Percentiles rank a stretch among this genome's conserved stretches.
Conservation (phyloP, 2,113 vertebrate species). For the Aramus guarauna region DNA sequence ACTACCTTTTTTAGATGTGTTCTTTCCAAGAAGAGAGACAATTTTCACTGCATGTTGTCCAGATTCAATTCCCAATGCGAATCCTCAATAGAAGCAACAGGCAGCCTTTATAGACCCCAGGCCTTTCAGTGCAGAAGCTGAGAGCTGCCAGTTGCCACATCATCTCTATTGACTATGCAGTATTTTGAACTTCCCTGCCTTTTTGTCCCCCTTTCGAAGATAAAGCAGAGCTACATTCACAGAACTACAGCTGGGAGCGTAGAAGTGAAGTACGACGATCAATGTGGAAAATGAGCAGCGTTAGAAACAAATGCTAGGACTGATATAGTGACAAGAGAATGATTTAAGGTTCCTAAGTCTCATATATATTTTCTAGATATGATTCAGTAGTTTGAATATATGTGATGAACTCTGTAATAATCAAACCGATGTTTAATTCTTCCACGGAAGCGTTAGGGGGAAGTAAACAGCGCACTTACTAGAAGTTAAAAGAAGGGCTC, state of each 20-base stretch:
- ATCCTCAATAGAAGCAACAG: background rate
- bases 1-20: background rate
- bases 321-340: background rate
- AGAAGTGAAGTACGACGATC: background rate
- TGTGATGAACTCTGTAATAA: background rate
- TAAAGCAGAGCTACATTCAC: background rate
- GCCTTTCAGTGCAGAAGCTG: background rate
- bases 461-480: background rate
- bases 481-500: background rate
- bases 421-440: background rate
- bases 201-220: background rate
- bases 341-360: background rate
- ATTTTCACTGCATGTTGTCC: background rate
- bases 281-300: background rate
- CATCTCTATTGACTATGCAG: background rate
- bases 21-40: background rate
- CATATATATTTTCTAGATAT: background rate
- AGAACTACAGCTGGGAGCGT: background rate
- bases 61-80: background rate
- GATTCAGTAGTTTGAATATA: background rate
- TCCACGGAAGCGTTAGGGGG: background rate
- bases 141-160: rapidly evolving
- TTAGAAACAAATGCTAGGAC: background rate
- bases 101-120: background rate
- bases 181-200: background rate